Evolutionary conservation across 1,140 invertebrate species (phyloP).

Genomic region (Neotoxoptera formosana): DNA sequence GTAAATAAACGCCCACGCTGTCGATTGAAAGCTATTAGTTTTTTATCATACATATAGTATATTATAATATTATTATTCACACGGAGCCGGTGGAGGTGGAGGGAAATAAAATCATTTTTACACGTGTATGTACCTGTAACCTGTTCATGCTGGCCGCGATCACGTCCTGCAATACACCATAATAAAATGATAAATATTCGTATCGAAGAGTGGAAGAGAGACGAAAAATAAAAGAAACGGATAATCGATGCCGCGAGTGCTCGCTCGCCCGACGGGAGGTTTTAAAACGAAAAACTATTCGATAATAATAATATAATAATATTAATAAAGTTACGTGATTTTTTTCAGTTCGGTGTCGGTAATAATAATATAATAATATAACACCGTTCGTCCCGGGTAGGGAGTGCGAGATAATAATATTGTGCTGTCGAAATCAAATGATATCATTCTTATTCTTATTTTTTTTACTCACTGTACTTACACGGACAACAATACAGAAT

Average conservation of each 20-base stretch:
- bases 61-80: background rate
- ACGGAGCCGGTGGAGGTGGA: background rate
- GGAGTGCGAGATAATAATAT: background rate
- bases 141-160: background rate
- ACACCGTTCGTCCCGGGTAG: background rate
- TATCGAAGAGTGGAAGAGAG: background rate
- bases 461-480: background rate
- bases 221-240: background rate
- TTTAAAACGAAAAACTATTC: background rate
- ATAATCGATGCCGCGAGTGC: background rate
- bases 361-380: background rate
- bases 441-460: background rate
- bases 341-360: background rate
- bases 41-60: background rate
- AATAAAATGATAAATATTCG: conserved; percentile 21
- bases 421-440: background rate
- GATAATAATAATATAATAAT: background rate
- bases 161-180: background rate
- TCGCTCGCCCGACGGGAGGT: background rate
- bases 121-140: background rate
- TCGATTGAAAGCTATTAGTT: background rate
- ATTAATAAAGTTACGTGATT: background rate
- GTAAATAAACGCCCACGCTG: background rate
- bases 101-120: background rate
- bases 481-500: too few species aligned